These are phyloP conservation scores for Rhynchomys soricoides DNA, from an alignment of 2,113 vertebrate genomes.

Conservation along the genomic window DNA sequence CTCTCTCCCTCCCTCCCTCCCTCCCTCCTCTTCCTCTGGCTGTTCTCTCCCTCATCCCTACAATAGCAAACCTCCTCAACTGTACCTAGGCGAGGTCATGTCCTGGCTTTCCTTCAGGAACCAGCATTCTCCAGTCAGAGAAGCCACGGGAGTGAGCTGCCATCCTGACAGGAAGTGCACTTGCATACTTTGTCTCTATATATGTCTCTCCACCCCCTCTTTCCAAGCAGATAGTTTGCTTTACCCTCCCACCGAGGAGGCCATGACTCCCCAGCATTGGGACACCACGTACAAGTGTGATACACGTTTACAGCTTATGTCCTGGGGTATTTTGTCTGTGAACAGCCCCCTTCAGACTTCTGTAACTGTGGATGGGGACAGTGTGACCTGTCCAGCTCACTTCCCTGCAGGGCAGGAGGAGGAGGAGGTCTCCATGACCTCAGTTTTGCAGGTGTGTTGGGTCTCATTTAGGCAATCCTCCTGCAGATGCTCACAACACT, in stretches of 20 bases:
- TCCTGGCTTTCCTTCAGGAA: neutral
- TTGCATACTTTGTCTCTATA: too few species aligned
- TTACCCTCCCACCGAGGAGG: neutral
- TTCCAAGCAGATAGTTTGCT: neutral
- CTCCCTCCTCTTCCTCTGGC: neutral
- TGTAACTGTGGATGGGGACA: neutral
- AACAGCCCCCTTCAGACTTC: neutral
- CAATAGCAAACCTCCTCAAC: neutral
- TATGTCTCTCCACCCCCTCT: neutral
- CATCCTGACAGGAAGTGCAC: neutral
- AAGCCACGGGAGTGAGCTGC: neutral
- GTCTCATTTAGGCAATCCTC: neutral
- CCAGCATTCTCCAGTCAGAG: neutral
- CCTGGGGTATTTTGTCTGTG: neutral
- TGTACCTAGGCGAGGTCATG: too few species aligned
- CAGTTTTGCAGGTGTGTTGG: neutral
- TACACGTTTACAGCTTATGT: neutral
- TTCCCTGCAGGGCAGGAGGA: neutral
- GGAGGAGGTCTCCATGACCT: neutral
- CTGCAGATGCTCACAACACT: neutral
- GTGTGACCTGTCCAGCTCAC: neutral
- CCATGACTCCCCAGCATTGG: neutral
- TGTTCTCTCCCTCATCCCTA: neutral
- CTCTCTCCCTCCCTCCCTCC: too few species aligned
- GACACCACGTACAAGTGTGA: neutral